phyloP scores from a whole-genome alignment of 2,888 invertebrate species.

The Caenorhabditis wallacei region DNA sequence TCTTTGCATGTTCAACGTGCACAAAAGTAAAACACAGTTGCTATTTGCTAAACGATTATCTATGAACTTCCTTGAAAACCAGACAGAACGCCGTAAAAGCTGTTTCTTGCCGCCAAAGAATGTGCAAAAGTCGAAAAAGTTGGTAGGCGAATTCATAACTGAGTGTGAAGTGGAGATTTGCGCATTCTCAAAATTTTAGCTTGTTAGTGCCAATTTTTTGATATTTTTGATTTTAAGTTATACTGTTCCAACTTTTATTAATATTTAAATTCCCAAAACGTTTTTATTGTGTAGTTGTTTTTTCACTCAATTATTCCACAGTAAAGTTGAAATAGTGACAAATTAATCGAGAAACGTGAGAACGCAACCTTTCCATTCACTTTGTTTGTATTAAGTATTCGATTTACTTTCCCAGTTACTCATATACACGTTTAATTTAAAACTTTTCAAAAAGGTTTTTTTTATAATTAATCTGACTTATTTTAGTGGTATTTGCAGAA shows the following conservation, averaged over 20 bases:
- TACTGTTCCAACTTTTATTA: background rate
- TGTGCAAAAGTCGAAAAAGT: constrained; percentile 17
- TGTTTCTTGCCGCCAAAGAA: constrained; percentile 6
- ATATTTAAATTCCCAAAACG: too few species aligned
- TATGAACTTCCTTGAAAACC: constrained; percentile 41
- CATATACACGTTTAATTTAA: too few species aligned
- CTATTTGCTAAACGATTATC: constrained; percentile 56
- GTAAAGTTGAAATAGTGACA: too few species aligned
- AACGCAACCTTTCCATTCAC: too few species aligned
- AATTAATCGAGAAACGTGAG: too few species aligned
- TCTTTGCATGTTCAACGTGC: constrained; percentile 15
- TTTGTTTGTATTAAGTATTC: too few species aligned
- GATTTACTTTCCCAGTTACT: too few species aligned
- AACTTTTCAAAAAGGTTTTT: too few species aligned
- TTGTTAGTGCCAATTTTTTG: background rate
- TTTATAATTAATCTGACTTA: too few species aligned
- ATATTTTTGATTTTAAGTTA: background rate
- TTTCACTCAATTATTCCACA: too few species aligned
- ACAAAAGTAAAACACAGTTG: constrained; percentile 18
- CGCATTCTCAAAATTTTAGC: background rate
- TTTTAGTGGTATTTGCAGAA: too few species aligned
- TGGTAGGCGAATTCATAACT: background rate
- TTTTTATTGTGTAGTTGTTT: too few species aligned
- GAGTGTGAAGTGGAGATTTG: background rate
- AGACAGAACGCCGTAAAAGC: constrained; percentile 7